Base-by-base conservation (phyloP, 1,140 invertebrate species). In the Sweltsa coloradensis region DNA sequence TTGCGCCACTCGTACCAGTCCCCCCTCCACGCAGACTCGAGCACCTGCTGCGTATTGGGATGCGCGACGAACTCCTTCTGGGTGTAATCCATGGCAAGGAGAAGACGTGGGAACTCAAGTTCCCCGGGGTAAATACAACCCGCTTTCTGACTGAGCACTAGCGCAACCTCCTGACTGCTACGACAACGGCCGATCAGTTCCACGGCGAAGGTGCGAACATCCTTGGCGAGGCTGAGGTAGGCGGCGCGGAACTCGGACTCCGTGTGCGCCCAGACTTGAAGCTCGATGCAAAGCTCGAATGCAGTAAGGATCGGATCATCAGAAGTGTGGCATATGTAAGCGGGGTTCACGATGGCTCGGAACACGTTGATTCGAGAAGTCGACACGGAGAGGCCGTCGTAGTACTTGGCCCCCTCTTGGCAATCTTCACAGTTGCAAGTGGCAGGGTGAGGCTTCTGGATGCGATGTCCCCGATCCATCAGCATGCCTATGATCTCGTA, bases 51-150 rank as follows among this genome's bases (percentile, higher is more conserved):
- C 16, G 80, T 76, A 54, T 83, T 79, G 0, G 80, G 74, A 61
- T 85, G 80, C 2, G 82, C 78, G 0, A 86, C 78, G 57, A 86
- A 85, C 57, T 72, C 72, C 57, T 83, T 85, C 55, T 86, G 81
- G 52, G 78, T 74, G 55, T 75, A 77, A 56, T 82, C 78, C 47
- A 86, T 70, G 0, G 81, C 82, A 44, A 85, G 60, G 42, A 81
- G 70, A 2, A 87, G 59, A 23, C 83, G 61, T 2, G 78, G 79
- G 39, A 70, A 71, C 4, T 56, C 60, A 39, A 68, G 71, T 27
- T 62, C 65, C 39, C 50, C 59, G 57, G 46, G 54, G 55, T 54
- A 60, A 19, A 59, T 25, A 49, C 49, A 55, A 3, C 73, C 70
- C 3, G 55, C 50, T 1, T 49, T 60, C 50, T 74, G 71, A 26